Conservation (phyloP, 1,140 invertebrate species). For the Zaprionus inermis region DNA sequence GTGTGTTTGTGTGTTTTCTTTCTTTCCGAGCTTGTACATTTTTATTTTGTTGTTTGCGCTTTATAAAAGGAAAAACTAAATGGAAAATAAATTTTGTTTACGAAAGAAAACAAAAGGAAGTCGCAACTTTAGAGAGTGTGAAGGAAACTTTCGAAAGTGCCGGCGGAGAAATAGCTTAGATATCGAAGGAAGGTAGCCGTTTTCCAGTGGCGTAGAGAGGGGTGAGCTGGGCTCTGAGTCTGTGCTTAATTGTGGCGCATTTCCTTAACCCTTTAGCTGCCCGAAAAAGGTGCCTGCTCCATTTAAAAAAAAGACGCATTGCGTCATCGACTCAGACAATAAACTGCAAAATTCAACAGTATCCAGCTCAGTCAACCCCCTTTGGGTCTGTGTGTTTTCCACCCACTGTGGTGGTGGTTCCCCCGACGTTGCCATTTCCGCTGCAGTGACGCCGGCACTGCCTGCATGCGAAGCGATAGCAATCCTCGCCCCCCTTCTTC, state of each 20-base stretch:
- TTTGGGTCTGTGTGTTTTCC: background rate
- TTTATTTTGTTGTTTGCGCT: constrained; percentile 63
- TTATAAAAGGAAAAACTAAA: constrained; percentile 70
- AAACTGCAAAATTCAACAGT: constrained; percentile 45
- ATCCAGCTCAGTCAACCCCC: constrained; percentile 4
- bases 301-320: constrained; percentile 57
- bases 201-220: no score
- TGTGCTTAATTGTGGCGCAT: constrained; percentile 68
- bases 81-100: constrained; percentile 83
- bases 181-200: constrained; percentile 18
- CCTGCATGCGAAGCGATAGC: constrained; percentile 63
- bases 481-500: constrained; percentile 46
- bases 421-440: constrained; percentile 40
- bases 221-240: constrained; percentile 8
- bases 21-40: constrained; percentile 27
- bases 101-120: constrained; percentile 63
- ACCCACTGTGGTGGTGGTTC: constrained; percentile 47
- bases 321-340: constrained; percentile 67
- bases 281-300: background rate
- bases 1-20: constrained; percentile 35
- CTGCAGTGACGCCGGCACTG: constrained; percentile 46
- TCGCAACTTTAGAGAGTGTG: constrained; percentile 73
- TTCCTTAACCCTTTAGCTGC: constrained; percentile 55
- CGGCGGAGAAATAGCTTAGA: background rate
- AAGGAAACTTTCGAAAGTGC: constrained; percentile 58